phyloP scores from a whole-genome alignment of 2,888 invertebrate species.

The Pristionchus entomophagus region DNA sequence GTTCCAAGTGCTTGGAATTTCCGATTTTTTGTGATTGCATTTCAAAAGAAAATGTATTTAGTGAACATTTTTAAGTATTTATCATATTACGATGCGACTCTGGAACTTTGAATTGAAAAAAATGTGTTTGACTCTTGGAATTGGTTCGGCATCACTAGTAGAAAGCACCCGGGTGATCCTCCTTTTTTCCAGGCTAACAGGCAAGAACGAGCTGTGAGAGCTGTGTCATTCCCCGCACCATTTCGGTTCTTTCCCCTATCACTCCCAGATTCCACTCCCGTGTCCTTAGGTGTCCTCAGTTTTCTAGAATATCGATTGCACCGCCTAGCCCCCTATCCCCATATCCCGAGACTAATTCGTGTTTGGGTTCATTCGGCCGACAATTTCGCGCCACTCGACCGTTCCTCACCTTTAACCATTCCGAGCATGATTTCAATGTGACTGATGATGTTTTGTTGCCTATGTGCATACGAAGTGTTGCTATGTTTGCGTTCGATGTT shows the following conservation, averaged over 20 bases:
- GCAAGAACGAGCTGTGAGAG: constrained; percentile 14
- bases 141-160: no score
- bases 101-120: no score
- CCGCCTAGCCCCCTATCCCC: background rate
- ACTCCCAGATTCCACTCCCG: background rate
- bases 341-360: background rate
- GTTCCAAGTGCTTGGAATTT: no score
- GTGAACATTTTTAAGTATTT: no score
- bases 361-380: background rate
- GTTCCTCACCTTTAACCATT: background rate
- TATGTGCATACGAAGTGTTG: background rate
- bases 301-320: background rate
- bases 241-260: background rate
- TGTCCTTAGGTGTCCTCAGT: background rate
- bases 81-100: no score
- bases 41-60: no score
- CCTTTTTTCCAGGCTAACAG: background rate
- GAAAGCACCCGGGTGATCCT: background rate
- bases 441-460: constrained; percentile 8
- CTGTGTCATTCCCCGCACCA: background rate
- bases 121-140: no score
- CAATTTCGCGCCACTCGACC: background rate
- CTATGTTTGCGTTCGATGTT: constrained; percentile 8
- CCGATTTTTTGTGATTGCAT: no score
- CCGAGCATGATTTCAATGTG: background rate